Base-by-base conservation (phyloP, 2,888 invertebrate species). In the Sarcophaga subvicina region DNA sequence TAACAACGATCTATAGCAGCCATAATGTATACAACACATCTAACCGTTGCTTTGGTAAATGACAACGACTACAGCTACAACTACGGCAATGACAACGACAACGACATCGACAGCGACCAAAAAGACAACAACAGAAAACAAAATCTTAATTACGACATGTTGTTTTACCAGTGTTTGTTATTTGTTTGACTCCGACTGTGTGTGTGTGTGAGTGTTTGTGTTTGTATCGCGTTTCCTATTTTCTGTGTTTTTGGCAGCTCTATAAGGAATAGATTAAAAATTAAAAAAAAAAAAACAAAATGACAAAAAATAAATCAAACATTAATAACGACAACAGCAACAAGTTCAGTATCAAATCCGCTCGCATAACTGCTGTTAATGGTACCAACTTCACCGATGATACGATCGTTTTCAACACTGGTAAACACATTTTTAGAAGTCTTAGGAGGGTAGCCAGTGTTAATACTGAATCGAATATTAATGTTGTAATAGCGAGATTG, bases 131-230 rank as follows among this genome's bases (percentile, higher is more conserved):
- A 72, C 59, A 62, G 17, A 54, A 54, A 54, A 62, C 69, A 85
- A 78, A 78, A 47, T 70, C 80, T 78, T 83, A 80, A 86, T 86
- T 78, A 81, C 80, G 78, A 83, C 76, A 86, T 83, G 80, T n/a
- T 71, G 67, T 27, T 64, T 62, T 37, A 78, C 63, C 59, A 67
- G 66, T 67, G 71, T 76, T 76, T 72, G 59, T 60, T 62, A 72
- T 76, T 76, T 79, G 72, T 83, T 79, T 54, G 14, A 37, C 8
- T 37, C 10, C 8, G 37, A 8, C 6, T 37, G 37, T 37, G 37
- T 37, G 37, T 37, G 37, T 37, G 1, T 22, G 22, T 22, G 22
- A 22, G 22, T 22, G 22, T 22, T 20, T 1, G 69, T 64, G 45
- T 62, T 22, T 37, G 37, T 37, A 8, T 14, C 1, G 63, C 27